These are phyloP conservation scores for Struthidea cinerea DNA, from an alignment of 2,113 vertebrate species.

Conservation along the genomic window DNA sequence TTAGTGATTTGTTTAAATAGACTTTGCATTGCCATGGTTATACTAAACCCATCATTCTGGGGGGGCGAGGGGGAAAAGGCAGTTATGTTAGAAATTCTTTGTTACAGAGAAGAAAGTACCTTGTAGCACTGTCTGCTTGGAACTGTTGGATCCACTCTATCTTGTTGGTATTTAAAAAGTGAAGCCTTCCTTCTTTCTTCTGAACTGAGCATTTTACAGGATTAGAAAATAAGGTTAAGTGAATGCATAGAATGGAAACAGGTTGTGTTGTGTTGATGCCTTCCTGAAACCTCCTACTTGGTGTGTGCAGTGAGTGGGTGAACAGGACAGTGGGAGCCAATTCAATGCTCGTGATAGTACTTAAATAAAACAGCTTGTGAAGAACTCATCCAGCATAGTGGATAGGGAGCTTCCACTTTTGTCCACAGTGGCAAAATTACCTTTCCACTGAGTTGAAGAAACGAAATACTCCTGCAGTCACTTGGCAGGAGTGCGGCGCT, in stretches of 20 bases:
- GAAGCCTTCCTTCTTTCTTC: neutral
- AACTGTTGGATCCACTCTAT: neutral
- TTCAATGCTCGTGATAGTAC: neutral
- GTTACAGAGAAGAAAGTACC: constrained; percentile 1
- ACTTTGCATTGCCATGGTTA: constrained; percentile 49
- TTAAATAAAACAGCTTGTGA: neutral
- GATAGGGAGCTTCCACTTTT: neutral
- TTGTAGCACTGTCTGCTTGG: neutral
- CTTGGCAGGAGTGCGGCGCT: rapidly evolving
- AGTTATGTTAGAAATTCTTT: constrained; percentile 12
- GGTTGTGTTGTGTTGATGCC: neutral
- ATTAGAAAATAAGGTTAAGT: neutral
- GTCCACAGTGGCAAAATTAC: neutral
- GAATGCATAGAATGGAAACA: neutral
- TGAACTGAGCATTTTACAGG: neutral
- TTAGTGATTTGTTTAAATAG: constrained; percentile 52
- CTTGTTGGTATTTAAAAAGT: neutral
- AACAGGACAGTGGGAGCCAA: neutral
- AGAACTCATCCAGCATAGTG: rapidly evolving
- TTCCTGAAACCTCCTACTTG: neutral
- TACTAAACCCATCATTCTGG: neutral
- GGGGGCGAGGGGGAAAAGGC: neutral
- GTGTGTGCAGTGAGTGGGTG: neutral
- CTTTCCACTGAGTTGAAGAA: neutral
- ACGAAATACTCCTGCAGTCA: neutral